A percentile compares a stretch with the other conserved stretches of the same genome.
These are phyloP conservation scores for Maconellicoccus hirsutus DNA, from an alignment of 1,140 invertebrate species.

Conservation along the genomic window DNA sequence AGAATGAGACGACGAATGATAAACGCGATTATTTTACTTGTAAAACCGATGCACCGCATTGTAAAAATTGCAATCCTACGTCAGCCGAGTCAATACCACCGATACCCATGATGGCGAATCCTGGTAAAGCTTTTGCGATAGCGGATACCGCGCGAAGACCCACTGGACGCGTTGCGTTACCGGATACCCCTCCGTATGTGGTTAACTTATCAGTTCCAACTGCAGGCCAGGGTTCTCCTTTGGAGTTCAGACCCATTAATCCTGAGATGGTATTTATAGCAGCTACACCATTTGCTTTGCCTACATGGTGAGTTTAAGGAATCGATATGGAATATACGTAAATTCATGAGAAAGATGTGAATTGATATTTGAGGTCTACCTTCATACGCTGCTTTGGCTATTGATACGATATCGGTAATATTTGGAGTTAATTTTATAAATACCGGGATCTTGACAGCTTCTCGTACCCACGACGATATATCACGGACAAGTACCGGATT, in stretches of 20 bases:
- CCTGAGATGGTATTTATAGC: conserved; percentile 94
- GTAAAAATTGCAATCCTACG: conserved; percentile 80
- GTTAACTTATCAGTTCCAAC: conserved; percentile 70
- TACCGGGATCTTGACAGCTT: conserved; percentile 83
- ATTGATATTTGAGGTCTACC: conserved; percentile 39
- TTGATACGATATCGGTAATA: conserved; percentile 81
- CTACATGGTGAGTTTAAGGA: conserved; percentile 36
- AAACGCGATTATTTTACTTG: conserved; percentile 48
- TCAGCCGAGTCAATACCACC: conserved; percentile 95
- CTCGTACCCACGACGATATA: conserved; percentile 82
- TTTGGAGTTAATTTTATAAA: conserved; percentile 97
- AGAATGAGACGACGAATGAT: neutral
- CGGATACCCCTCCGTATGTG: conserved; percentile 93
- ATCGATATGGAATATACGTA: neutral
- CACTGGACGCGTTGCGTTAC: conserved; percentile 88
- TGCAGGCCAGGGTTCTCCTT: conserved; percentile 80
- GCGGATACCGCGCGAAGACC: conserved; percentile 79
- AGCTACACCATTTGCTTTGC: conserved; percentile 85
- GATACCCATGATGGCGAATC: conserved; percentile 86
- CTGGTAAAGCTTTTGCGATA: conserved; percentile 68
- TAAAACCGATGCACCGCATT: conserved; percentile 78
- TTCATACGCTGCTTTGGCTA: conserved; percentile 82
- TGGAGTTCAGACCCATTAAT: conserved; percentile 72
- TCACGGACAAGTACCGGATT: conserved; percentile 73
- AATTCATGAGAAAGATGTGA: neutral